Conservation (phyloP, 92 coral and sea anemone genomes). For the Phenganax subtilis region DNA sequence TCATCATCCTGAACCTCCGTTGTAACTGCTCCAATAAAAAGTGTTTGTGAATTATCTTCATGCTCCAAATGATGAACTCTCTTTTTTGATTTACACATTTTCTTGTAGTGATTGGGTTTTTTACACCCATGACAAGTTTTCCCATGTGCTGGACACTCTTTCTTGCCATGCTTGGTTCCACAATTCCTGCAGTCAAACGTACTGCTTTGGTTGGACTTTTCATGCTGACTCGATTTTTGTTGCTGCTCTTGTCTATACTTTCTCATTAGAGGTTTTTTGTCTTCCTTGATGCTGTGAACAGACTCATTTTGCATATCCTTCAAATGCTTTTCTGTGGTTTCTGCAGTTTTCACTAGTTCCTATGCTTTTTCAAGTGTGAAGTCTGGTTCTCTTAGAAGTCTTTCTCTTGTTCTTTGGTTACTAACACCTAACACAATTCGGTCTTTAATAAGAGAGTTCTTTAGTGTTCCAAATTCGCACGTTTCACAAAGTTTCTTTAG, state of each 20-base stretch:
- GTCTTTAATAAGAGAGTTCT: slow-evolving; percentile 5
- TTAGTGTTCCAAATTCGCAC: slow-evolving; percentile 25
- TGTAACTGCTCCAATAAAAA: neutral
- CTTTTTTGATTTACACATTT: too few relatives aligned
- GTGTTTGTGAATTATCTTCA: neutral
- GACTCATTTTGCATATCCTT: neutral
- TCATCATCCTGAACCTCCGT: neutral
- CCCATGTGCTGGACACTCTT: too few relatives aligned
- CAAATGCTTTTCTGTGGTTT: neutral
- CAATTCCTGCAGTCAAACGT: too few relatives aligned
- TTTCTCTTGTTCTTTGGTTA: neutral
- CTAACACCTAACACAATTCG: neutral
- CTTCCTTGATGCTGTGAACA: neutral
- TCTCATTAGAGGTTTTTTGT: neutral
- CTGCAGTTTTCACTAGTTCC: neutral
- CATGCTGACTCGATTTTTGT: too few relatives aligned
- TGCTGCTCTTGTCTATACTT: neutral
- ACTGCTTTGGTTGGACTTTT: neutral
- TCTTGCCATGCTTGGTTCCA: too few relatives aligned
- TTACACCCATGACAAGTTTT: too few relatives aligned
- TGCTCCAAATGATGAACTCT: too few relatives aligned
- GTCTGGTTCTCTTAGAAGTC: slow-evolving; percentile 9
- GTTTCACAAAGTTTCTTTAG: slow-evolving; percentile 35
- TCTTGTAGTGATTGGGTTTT: too few relatives aligned
- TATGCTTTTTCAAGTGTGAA: neutral